Conservation (phyloP, 2,888 invertebrate species). For the Parnassius mnemosyne region DNA sequence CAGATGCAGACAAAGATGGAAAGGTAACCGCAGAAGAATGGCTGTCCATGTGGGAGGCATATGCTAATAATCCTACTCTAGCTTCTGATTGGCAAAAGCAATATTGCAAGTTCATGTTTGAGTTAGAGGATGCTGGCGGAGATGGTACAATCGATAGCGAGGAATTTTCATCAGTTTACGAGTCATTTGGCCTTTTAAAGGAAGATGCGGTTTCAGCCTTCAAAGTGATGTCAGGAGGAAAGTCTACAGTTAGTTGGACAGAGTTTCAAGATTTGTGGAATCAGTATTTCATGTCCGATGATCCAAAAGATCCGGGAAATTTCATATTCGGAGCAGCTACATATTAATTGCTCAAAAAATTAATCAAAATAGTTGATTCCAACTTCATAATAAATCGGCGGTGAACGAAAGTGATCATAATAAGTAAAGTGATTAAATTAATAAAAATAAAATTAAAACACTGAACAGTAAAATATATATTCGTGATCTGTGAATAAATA, state of each 20-base stretch:
- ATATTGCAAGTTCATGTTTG: constrained; percentile 91
- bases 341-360: constrained; percentile 4
- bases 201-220: constrained; percentile 87
- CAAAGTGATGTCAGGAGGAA: constrained; percentile 85
- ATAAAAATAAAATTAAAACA: too few relatives aligned
- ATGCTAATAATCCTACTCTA: constrained; percentile 72
- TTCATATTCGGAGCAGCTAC: constrained; percentile 33
- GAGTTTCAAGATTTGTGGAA: constrained; percentile 88
- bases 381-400: too few relatives aligned
- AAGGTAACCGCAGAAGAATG: constrained; percentile 33
- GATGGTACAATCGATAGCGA: constrained; percentile 85
- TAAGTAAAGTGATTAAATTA: too few relatives aligned
- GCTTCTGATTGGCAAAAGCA: constrained; percentile 88
- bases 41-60: constrained; percentile 39
- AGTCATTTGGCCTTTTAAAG: constrained; percentile 85
- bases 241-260: constrained; percentile 83
- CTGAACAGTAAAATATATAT: too few relatives aligned
- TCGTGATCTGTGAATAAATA: too few relatives aligned
- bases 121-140: constrained; percentile 89
- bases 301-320: constrained; percentile 33
- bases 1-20: constrained; percentile 84
- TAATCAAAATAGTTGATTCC: too few relatives aligned
- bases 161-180: constrained; percentile 89
- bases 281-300: constrained; percentile 75
- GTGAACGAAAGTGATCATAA: too few relatives aligned